Evolutionary conservation across 1,140 invertebrate species (phyloP), one percentile per base, ranked within the genome.

Genomic region (Zaprionus nigranus): DNA sequence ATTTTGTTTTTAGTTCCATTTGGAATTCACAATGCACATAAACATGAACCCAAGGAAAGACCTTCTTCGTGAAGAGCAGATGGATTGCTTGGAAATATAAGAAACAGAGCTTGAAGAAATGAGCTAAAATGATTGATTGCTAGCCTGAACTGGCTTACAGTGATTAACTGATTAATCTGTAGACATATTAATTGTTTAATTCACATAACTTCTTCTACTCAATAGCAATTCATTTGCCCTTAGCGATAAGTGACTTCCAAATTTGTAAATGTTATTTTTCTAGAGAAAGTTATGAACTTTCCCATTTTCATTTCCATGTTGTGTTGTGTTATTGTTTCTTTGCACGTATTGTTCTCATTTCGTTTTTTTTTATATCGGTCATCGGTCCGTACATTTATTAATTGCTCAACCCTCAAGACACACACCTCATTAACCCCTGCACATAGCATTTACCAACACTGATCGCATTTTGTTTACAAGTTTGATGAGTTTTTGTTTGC

Each of bases 321-420:
- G 43, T 65, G 56, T 65, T 68, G 56, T 56, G 30, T 65, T 66
- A 51, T 78, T 38, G 13, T 56, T 73, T 49, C 38, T 67, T 43
- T 80, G 82, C 82, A 86, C 79, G 82, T 87, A 66, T 65, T 62
- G 67, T 64, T 28, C 20, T 59, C 34, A 38, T 59, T 53, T 36
- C 5, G 4, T 54, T 54, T 38, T 6, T 38, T 6, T 38, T 63
- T 57, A 3, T 30, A 57, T 63, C 7, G 30, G 22, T 64, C 51
- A 36, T 40, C 43, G 57, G 64, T 67, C 46, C 56, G 67, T 38
- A 40, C 67, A 69, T 58, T 62, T 71, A 24, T 74, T 69, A 79
- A 82, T 74, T 85, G 76, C 74, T 68, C 69, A 53, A 13, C 17
- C 20, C 63, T 69, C 78, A n/a, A n/a, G 68, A 78, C 49, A 85